phyloP scores from a whole-genome alignment of 2,797 vertebrate species.

The Peromyscus melanophrys region DNA sequence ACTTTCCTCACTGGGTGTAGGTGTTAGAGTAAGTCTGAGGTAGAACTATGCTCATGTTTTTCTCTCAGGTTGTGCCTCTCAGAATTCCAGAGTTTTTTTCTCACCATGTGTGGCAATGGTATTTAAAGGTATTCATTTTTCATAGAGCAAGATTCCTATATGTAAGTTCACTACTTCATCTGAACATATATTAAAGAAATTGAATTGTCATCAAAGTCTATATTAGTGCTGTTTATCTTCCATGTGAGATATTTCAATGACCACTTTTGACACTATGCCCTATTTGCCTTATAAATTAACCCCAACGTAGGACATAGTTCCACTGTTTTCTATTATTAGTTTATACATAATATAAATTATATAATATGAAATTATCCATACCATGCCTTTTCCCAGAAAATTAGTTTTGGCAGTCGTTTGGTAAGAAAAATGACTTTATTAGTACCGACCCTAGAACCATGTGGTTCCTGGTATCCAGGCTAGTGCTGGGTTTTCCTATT shows the following conservation, averaged over 20 bases:
- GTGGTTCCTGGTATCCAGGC: background rate
- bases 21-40: background rate
- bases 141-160: background rate
- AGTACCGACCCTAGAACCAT: background rate
- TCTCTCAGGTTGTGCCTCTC: background rate
- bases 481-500: background rate
- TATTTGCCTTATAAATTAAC: conserved; percentile 30
- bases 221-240: background rate
- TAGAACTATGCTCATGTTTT: background rate
- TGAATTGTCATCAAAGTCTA: background rate
- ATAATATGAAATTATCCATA: background rate
- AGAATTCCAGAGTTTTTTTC: background rate
- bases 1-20: background rate
- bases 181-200: background rate
- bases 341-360: background rate
- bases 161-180: background rate
- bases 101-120: background rate
- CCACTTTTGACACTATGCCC: background rate
- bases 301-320: background rate
- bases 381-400: background rate
- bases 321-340: background rate
- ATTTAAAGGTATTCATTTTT: background rate
- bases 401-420: background rate
- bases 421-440: conserved; percentile 5
- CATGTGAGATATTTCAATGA: background rate